Conservation (phyloP, 2,113 vertebrate genomes). For the Archilochus colubris region DNA sequence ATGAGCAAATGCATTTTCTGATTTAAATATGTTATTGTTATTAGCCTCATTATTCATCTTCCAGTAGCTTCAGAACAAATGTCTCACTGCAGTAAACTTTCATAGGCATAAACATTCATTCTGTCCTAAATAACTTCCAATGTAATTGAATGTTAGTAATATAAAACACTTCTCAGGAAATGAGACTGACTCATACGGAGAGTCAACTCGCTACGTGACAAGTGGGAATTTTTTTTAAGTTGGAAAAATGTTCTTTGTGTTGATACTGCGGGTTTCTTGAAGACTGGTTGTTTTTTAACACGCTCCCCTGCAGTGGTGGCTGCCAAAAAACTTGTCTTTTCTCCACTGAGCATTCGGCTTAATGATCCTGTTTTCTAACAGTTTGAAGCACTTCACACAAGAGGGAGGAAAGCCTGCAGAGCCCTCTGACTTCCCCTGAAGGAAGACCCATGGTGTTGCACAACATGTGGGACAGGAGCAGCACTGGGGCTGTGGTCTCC, state of each 20-base stretch:
- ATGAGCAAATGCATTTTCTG: constrained; percentile 31
- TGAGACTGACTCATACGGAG: constrained; percentile 19
- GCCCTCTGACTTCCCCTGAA: background rate
- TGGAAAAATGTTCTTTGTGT: background rate
- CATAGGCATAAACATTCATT: constrained; percentile 44
- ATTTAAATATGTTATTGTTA: constrained; percentile 57
- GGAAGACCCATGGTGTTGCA: background rate
- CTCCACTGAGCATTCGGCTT: background rate
- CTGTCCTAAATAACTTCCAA: constrained; percentile 35
- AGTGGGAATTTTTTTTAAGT: background rate
- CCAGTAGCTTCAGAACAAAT: background rate
- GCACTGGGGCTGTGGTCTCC: background rate
- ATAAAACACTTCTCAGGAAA: constrained; percentile 44
- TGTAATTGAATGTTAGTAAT: constrained; percentile 29
- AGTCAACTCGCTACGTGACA: background rate
- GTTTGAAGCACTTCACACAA: background rate
- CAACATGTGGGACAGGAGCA: background rate
- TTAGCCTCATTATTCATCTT: constrained; percentile 52
- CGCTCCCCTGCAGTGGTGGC: background rate
- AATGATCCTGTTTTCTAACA: background rate
- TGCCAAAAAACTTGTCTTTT: background rate
- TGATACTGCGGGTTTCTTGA: background rate
- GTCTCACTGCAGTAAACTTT: background rate
- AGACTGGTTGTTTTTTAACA: background rate
- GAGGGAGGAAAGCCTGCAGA: background rate